A percentile compares a stretch with the other conserved stretches of the same genome.
phyloP scores from a whole-genome alignment of 1,140 invertebrate genomes.

The Achatina immaculata region DNA sequence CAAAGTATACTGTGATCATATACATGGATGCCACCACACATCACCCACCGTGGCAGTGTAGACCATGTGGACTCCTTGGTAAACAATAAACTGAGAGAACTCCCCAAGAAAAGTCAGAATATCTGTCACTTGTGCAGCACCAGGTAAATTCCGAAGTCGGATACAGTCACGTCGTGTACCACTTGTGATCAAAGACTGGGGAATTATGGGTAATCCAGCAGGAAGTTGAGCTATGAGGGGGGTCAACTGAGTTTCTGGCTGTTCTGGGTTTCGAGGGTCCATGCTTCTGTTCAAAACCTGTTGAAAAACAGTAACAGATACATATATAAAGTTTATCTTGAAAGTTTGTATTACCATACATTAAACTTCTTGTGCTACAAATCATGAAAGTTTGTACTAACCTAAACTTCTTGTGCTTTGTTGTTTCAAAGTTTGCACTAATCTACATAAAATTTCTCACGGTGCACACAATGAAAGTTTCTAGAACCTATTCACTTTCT shows the following conservation, averaged over 20 bases:
- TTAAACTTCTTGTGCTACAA: too few species aligned
- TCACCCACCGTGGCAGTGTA: slow-evolving; percentile 86
- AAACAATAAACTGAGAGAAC: slow-evolving; percentile 96
- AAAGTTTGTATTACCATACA: too few species aligned
- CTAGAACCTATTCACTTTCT: too few species aligned
- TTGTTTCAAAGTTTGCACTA: too few species aligned
- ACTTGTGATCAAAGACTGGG: slow-evolving; percentile 92
- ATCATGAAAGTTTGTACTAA: too few species aligned
- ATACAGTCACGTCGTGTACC: slow-evolving; percentile 92
- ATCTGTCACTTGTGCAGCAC: slow-evolving; percentile 94
- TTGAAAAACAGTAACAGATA: too few species aligned
- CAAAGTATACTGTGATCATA: too few species aligned
- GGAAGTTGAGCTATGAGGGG: slow-evolving; percentile 61
- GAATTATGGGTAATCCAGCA: slow-evolving; percentile 72
- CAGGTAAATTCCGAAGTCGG: slow-evolving; percentile 92
- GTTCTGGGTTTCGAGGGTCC: slow-evolving; percentile 76
- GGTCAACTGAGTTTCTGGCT: slow-evolving; percentile 50
- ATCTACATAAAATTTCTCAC: too few species aligned
- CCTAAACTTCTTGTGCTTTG: too few species aligned
- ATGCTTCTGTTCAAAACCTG: slow-evolving; percentile 92
- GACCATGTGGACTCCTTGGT: slow-evolving; percentile 99
- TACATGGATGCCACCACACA: too few species aligned
- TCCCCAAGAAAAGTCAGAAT: slow-evolving; percentile 97
- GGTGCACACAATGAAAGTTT: too few species aligned
- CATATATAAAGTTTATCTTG: too few species aligned